Conservation (phyloP, 2,113 vertebrate genomes). For the Acrocephalus arundinaceus region DNA sequence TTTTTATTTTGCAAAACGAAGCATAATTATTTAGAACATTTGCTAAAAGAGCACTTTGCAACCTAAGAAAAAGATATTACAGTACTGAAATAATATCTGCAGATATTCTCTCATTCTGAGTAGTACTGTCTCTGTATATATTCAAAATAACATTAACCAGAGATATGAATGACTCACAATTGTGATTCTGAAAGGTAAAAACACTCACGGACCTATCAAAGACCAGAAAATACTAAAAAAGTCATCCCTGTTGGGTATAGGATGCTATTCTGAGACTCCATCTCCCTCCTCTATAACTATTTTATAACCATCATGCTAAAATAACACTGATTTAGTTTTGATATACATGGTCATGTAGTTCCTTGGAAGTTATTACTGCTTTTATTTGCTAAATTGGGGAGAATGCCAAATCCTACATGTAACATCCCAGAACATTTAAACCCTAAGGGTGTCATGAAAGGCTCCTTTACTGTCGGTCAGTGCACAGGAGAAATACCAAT, state of each 20-base stretch:
- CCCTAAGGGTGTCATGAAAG: not conserved
- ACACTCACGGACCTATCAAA: slow-evolving; percentile 6
- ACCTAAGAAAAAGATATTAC: slow-evolving; percentile 35
- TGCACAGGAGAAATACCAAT: not conserved
- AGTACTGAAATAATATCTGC: not conserved
- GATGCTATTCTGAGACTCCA: not conserved
- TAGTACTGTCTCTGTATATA: not conserved
- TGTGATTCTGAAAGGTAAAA: not conserved
- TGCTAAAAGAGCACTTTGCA: slow-evolving; percentile 47
- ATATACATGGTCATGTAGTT: not conserved
- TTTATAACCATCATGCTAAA: not conserved
- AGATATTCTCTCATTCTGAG: not conserved
- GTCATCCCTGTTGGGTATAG: not conserved
- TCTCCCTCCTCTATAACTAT: not conserved
- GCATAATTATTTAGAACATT: slow-evolving; percentile 56
- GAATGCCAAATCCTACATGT: slow-evolving; percentile 26
- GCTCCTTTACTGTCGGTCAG: not conserved
- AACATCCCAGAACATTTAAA: not conserved
- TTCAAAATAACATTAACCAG: slow-evolving; percentile 9
- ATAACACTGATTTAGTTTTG: not conserved
- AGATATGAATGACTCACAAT: not conserved
- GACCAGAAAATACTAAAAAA: not conserved
- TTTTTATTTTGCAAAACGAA: slow-evolving; percentile 66
- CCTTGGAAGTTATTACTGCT: slow-evolving; percentile 30
- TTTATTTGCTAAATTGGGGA: slow-evolving; percentile 67